Percentiles rank a stretch among this genome's conserved stretches.
phyloP scores from a whole-genome alignment of 2,888 invertebrate species.

The Luperina nickerlii region DNA sequence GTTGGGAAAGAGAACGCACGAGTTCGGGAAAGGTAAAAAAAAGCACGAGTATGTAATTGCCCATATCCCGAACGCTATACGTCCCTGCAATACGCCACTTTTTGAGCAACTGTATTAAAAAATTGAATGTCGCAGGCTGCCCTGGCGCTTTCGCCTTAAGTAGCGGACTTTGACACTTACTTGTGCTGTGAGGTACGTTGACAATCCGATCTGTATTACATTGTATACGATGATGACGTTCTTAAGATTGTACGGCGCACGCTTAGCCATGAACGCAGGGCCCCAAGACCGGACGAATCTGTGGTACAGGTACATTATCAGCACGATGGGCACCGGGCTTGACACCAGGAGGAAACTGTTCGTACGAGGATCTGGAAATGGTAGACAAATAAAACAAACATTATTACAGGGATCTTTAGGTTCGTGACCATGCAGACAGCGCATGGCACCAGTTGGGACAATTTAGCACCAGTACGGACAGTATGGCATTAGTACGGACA shows the following conservation, averaged over 20 bases:
- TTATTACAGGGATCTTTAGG: neutral
- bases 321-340: conserved; percentile 83
- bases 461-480: neutral
- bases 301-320: conserved; percentile 88
- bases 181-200: conserved; percentile 85
- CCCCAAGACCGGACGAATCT: conserved; percentile 91
- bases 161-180: conserved; percentile 76
- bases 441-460: neutral
- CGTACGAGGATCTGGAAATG: conserved; percentile 90
- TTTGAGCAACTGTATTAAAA: too few species aligned
- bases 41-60: too few species aligned
- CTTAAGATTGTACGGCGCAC: conserved; percentile 91
- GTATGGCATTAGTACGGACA: neutral
- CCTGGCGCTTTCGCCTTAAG: neutral
- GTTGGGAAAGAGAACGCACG: too few species aligned
- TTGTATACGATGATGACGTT: conserved; percentile 91
- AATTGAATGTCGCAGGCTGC: neutral
- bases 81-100: too few species aligned
- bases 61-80: too few species aligned
- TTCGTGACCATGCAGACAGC: neutral
- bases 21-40: too few species aligned
- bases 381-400: neutral
- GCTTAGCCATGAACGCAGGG: conserved; percentile 92
- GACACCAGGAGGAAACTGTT: conserved; percentile 88
- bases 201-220: conserved; percentile 90